Evolutionary conservation across 2,888 invertebrate species (phyloP), one percentile per base, ranked within the genome.

Genomic region (Oscheius myriophilus): DNA sequence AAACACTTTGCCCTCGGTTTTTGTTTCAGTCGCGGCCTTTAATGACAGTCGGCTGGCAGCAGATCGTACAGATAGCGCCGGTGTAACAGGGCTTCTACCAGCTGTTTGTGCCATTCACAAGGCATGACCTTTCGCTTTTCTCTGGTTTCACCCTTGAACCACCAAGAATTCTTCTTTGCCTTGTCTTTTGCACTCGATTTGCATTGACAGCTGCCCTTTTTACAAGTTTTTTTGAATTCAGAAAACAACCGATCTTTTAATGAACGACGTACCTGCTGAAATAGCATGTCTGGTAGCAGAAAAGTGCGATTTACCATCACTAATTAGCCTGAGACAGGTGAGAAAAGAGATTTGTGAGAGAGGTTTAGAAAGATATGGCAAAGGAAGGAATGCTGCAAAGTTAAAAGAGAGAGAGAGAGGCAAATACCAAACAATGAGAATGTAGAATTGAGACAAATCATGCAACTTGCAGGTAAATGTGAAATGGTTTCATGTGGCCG

Each of bases 261-360:
- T 61, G 61, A 46, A 61, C 12, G 3, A 4, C 14, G 33, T 61
- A 0, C 61, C 61, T 3, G 33, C 61, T 2, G 61, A 61, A 33
- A 3, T 61, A 2, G 61, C 18, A 0, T 49, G 33, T 39, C 18
- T 49, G 11, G 49, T 61, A 18, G 61, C 23, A 14, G 6, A 33
- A 3, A 33, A 33, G n/a, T 49, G 61, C 39, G 61, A 61, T 2
- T 61, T 61, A 26, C 46, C 25, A 2, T 25, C 61, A 6, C 39
- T 61, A 2, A 26, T 61, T 61, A 33, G 39, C 11, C 61, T 61
- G 2, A 26, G n/a, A 33, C 26, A 26, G 14, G 61, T 61, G 11
- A 33, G 61, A 49, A 49, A 16, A 12, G 7, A 2, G 9, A 26
- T 46, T 46, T 14, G n/a, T 11, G 7, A 1, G 25, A 11, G 18